A percentile compares a stretch with the other conserved stretches of the same genome.
Evolutionary conservation across 1,140 invertebrate species (phyloP).

Genomic region (Oscheius sp.): DNA sequence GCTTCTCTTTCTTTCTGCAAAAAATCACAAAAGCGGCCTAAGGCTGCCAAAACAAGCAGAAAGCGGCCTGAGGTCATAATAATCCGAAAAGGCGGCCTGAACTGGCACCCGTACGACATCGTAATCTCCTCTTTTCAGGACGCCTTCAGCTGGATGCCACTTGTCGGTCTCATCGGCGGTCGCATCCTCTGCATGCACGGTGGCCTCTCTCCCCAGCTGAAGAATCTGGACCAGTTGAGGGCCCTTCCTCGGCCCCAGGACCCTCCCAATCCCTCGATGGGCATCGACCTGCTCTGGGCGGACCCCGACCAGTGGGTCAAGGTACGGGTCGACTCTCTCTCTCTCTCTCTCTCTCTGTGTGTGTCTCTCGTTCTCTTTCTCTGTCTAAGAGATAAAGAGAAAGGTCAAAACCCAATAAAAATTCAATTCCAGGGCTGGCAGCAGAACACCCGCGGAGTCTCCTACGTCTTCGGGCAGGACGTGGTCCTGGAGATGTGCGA

Average conservation of each 20-base stretch:
- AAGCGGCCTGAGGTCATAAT: too few relatives aligned
- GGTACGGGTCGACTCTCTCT: not conserved
- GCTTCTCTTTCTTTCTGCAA: too few relatives aligned
- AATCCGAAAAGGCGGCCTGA: too few relatives aligned
- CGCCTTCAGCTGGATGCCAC: conserved; percentile 57
- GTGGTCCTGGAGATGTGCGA: conserved; percentile 38
- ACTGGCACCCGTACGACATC: not conserved
- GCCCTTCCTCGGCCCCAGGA: conserved; percentile 42
- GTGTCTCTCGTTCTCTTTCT: too few relatives aligned
- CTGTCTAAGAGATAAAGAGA: too few relatives aligned
- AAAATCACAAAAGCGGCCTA: too few relatives aligned
- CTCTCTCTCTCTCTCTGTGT: not conserved
- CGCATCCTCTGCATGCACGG: conserved; percentile 82
- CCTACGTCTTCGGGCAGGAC: conserved; percentile 61
- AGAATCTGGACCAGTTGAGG: conserved; percentile 64
- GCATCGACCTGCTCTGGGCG: conserved; percentile 86
- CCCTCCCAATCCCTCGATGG: conserved; percentile 36
- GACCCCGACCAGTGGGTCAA: conserved; percentile 72
- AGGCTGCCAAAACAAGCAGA: too few relatives aligned
- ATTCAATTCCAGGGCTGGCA: conserved; percentile 63
- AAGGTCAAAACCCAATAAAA: too few relatives aligned
- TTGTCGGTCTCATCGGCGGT: conserved; percentile 79
- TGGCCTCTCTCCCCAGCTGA: conserved; percentile 75
- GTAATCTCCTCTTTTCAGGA: conserved; percentile 59
- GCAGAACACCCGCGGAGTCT: conserved; percentile 64